These are phyloP conservation scores for Sebastes elongatus DNA, from an alignment of 2,797 vertebrate species.

Conservation along the genomic window DNA sequence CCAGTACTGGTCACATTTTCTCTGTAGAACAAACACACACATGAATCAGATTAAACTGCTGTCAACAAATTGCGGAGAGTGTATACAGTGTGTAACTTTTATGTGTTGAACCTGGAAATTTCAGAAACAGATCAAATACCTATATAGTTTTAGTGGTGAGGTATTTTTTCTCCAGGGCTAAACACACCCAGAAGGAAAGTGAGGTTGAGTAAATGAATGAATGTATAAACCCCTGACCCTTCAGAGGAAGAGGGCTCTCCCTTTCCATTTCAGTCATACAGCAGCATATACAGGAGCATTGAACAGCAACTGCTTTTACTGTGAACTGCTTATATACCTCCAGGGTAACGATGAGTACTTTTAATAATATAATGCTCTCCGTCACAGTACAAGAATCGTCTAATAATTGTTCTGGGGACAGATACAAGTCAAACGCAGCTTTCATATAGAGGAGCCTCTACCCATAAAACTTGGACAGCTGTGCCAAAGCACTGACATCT, in stretches of 20 bases:
- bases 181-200: background rate
- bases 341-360: background rate
- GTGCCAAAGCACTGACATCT: background rate
- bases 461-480: background rate
- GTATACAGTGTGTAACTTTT: background rate
- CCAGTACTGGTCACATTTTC: constrained; percentile 97
- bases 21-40: constrained; percentile 70
- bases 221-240: background rate
- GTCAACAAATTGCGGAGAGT: background rate
- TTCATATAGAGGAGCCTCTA: background rate
- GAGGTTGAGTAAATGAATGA: background rate
- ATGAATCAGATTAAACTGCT: background rate
- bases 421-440: background rate
- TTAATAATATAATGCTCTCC: background rate
- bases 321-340: background rate
- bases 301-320: background rate
- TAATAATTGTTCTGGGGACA: background rate
- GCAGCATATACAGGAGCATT: background rate
- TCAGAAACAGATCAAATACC: background rate
- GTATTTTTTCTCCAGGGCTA: background rate
- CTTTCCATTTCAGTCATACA: background rate
- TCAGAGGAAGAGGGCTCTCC: background rate
- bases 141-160: background rate
- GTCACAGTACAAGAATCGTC: background rate
- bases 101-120: background rate